These are phyloP conservation scores for Morpho helenor DNA, from an alignment of 2,888 invertebrate species.

Conservation along the genomic window DNA sequence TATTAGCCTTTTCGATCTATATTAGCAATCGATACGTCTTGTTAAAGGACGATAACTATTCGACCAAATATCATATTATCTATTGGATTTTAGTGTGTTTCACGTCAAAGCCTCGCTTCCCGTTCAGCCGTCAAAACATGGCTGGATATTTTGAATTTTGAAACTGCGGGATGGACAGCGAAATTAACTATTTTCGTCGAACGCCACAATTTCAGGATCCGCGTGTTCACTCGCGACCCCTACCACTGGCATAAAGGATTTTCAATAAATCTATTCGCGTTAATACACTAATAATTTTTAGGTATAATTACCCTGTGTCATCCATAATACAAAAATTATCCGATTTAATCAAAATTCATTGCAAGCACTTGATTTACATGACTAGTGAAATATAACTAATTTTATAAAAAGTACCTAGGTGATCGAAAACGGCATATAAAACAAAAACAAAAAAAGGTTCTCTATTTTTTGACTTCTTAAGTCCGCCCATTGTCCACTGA, in stretches of 20 bases:
- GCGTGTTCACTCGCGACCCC: conserved; percentile 23
- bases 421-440: too few species aligned
- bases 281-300: too few species aligned
- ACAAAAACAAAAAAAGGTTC: too few species aligned
- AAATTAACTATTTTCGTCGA: conserved; percentile 43
- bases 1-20: too few species aligned
- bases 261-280: not conserved
- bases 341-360: too few species aligned
- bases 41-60: not conserved
- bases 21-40: not conserved
- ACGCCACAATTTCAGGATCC: conserved; percentile 33
- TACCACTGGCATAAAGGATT: conserved; percentile 19
- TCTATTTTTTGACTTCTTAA: too few species aligned
- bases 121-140: conserved; percentile 24
- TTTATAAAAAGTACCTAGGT: too few species aligned
- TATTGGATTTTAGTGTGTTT: conserved; percentile 11
- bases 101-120: conserved; percentile 20
- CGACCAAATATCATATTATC: conserved; percentile 4
- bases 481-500: too few species aligned
- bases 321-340: too few species aligned
- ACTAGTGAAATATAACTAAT: too few species aligned
- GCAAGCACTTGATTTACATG: too few species aligned
- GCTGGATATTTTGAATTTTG: conserved; percentile 27
- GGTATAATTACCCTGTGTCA: too few species aligned
- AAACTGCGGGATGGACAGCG: conserved; percentile 28